Evolutionary conservation across 1,140 invertebrate species (phyloP), one percentile per base, ranked within the genome.

Genomic region (Trichonephila clavata): DNA sequence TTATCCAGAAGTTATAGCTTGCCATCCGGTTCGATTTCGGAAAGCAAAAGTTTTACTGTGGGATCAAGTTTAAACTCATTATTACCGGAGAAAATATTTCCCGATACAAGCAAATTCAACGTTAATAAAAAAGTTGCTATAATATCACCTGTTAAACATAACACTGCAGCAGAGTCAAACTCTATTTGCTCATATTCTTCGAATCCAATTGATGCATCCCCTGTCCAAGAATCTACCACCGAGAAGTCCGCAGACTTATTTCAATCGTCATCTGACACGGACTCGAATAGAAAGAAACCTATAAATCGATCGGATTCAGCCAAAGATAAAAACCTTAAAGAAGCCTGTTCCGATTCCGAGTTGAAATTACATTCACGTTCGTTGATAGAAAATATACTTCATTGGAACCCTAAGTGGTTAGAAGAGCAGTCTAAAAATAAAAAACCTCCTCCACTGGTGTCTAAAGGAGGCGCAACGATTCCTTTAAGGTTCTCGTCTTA

Each of bases 361-460:
- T 5, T 13, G 7, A 61, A 77, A 59, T 2, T 71, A 16, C 21
- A 57, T 57, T 71, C 87, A 1, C 24, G n/a, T 24, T 68, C 43
- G 60, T 39, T 63, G 18, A 86, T 92, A n/a, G n/a, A 84, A 59
- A 77, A 32, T 59, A 71, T 92, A 13, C 14, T 92, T 6, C n/a
- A 90, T 20, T 94, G 93, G 93, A 90, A 90, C 57, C 61, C 81
- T n/a, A 90, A 39, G 27, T 94, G 93, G 93, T 32, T 94, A 14
- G 61, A 57, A 32, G 93, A 94, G 39, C 71, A 90, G 32, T 32
- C 57, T 10, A 21, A 59, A 14, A 84, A 24, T 14, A 63, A 24
- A 32, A 81, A 94, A 32, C 86, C 86, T 7, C 86, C 86, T 50
- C 77, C 93, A 0, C 14, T 90, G 21, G 21, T 92, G 7, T 50